Evolutionary conservation across 53 echinoderm and acorn worm species (phyloP), one percentile per base, ranked within the genome.

Genomic region (Patiria pectinifera): DNA sequence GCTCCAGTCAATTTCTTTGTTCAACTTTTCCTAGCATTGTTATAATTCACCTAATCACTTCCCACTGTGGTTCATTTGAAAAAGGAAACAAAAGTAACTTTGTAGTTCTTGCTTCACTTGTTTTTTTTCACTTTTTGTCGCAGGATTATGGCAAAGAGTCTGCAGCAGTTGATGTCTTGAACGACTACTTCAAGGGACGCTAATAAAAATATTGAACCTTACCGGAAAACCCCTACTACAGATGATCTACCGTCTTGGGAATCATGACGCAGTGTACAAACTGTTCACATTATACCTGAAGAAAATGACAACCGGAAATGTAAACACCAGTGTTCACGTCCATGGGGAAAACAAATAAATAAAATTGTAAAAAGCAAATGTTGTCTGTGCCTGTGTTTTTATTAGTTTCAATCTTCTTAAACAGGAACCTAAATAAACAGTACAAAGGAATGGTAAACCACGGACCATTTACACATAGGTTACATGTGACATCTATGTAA

Each of bases 131-230:
- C n/a, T n/a, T 71, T 79, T 26, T 85, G 66, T 76, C 90, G 4
- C 96, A 98, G 98, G 98, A 96, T 63, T 96, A 95, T 62, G 98
- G 98, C 72, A 94, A 93, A 59, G 98, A 98, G 61, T 80, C 96
- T 3, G 94, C 95, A 71, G 98, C 98, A 45, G 92, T 98, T 45
- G 98, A 98, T 69, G 93, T 98, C n/a, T 74, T 98, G 26, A 96
- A 95, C 48, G 96, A 98, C 48, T 95, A 98, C 95, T 98, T 98
- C 94, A 96, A 96, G 92, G 81, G 81, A 59, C 76, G 78, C 43
- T 90, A 90, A 81, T 62, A 45, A 66, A 18, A 63, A 69, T 46
- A n/a, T 23, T 21, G 74, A 74, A 74, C 22, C 3, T 2, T 25
- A 74, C 9, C 24, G 24, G 4, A 4, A 74, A 14, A 14, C 10